Evolutionary conservation across 2,113 vertebrate genomes (phyloP), one percentile per base, ranked within the genome.

Genomic region (Pithys albifrons): DNA sequence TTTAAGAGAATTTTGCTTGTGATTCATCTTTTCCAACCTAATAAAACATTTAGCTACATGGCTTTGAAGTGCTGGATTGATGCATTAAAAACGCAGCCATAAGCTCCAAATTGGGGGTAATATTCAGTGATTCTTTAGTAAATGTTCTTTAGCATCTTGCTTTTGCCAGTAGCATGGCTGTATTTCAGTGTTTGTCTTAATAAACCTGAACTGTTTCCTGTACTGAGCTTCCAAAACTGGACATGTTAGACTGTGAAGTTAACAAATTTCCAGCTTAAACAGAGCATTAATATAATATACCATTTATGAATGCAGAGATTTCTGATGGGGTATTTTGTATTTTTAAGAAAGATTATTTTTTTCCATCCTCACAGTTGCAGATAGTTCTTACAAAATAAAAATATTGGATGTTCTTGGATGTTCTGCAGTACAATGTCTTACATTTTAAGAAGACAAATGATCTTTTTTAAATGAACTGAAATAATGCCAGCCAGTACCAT

Each of bases 401-500:
- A 52, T 76, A 64, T 3, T 51, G 24, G 90, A 48, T 83, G 51
- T 88, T 35, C 41, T 71, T 66, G 55, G 35, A 61, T 88, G 51
- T 86, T 93, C n/a, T 95, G 24, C 39, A 74, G 59, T 70, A 93
- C 88, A 86, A 77, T 88, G 64, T 25, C 64, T 73, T 54, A 7
- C 9, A 51, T 74, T 94, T 93, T 55, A 64, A 70, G 51, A 41
- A 39, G 82, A 96, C 91, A 96, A 95, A 64, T 52, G 75, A 71
- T 74, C 78, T 62, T 78, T 91, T 90, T 51, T 91, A 83, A 89
- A 80, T 83, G 33, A 93, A 81, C 59, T 91, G 88, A 93, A 80
- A 46, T 77, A 88, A 84, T 94, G 79, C 82, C 95, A 96, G 67
- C 82, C 95, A 72, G 96, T 95, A 77, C 93, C 88, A 95, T 77